Percentiles rank a stretch among this genome's conserved stretches.
Evolutionary conservation across 2,888 invertebrate species (phyloP).

Genomic region (Noctua comes): DNA sequence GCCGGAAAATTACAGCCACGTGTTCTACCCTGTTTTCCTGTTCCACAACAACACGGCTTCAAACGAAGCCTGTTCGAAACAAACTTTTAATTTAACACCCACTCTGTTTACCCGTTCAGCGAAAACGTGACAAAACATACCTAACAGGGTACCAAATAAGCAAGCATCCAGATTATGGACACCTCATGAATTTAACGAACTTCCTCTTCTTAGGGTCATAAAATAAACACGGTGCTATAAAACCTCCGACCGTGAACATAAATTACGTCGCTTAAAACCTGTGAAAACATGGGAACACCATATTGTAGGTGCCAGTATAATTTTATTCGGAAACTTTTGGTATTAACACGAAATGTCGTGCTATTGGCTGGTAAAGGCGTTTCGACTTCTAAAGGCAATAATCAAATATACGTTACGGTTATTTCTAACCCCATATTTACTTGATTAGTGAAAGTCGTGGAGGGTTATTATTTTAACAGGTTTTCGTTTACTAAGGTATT

Average conservation of each 20-base stretch:
- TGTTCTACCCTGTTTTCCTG: background rate
- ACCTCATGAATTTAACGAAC: constrained; percentile 66
- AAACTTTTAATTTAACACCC: constrained; percentile 20
- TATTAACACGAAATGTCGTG: constrained; percentile 40
- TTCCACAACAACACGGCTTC: constrained; percentile 14
- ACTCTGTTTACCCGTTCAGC: background rate
- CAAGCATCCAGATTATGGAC: constrained; percentile 31
- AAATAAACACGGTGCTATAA: constrained; percentile 68
- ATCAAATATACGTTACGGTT: constrained; percentile 33
- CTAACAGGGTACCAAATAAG: constrained; percentile 12
- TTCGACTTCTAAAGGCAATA: constrained; percentile 11
- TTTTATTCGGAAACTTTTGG: constrained; percentile 60
- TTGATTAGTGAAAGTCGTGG: background rate
- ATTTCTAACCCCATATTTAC: constrained; percentile 34
- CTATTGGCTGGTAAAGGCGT: constrained; percentile 27
- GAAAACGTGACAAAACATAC: constrained; percentile 39
- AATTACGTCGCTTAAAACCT: constrained; percentile 62
- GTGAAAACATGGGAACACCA: constrained; percentile 50
- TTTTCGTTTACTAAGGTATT: background rate
- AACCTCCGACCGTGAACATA: constrained; percentile 56
- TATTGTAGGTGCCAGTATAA: constrained; percentile 43
- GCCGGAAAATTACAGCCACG: background rate
- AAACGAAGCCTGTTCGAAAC: constrained; percentile 17
- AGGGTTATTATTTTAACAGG: background rate
- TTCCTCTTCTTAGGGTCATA: constrained; percentile 59